A percentile compares a stretch with the other conserved stretches of the same genome.
Conservation (phyloP, 2,888 invertebrate genomes). For the Bellardia bayeri region DNA sequence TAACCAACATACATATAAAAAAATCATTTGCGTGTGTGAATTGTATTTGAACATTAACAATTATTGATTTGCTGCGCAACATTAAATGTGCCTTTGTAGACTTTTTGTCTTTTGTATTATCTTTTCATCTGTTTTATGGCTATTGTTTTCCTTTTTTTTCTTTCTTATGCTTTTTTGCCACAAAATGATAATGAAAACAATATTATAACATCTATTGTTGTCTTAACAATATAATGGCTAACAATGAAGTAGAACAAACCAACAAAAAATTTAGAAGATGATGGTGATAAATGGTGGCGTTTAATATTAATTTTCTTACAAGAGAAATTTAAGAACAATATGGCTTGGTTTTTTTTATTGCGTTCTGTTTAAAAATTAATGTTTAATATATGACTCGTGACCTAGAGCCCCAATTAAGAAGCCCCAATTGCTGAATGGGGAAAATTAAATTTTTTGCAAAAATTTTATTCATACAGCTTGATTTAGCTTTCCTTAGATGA, state of each 20-base stretch:
- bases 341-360: neutral
- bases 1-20: neutral
- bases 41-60: conserved; percentile 36
- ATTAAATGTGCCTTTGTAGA: conserved; percentile 22
- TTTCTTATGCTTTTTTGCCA: neutral
- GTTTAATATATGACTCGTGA: neutral
- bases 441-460: neutral
- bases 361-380: neutral
- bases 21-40: neutral
- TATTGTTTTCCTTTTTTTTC: neutral
- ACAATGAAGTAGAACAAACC: neutral
- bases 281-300: conserved; percentile 8
- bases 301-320: neutral
- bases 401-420: neutral
- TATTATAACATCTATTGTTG: conserved; percentile 2
- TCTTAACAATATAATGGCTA: neutral
- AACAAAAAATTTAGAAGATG: conserved; percentile 1
- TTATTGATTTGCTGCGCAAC: conserved; percentile 44
- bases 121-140: neutral
- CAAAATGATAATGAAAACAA: conserved; percentile 19
- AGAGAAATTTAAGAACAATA: neutral
- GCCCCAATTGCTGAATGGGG: neutral
- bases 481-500: neutral
- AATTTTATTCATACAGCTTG: neutral
- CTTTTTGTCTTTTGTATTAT: neutral